Percentiles rank a stretch among this genome's conserved stretches.
Evolutionary conservation across 37 sponge, comb jelly and placozoan genomes (phyloP).

Genomic region (Oscarella lobularis): DNA sequence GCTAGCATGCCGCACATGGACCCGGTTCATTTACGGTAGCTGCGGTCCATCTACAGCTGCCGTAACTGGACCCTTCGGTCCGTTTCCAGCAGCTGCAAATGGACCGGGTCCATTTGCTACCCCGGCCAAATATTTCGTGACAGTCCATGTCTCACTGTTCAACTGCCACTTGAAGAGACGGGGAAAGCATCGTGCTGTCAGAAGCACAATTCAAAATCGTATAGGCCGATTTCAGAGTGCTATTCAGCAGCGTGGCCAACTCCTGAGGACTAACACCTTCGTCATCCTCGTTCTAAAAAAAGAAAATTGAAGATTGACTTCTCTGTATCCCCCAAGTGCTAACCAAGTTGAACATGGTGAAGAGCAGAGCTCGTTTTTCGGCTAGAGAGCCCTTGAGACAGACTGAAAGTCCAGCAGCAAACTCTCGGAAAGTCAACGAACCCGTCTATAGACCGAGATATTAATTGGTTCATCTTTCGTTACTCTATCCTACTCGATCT

Average conservation of each 20-base stretch:
- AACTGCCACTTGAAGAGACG: no score
- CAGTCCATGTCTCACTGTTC: no score
- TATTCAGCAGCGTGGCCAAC: constrained; percentile 39
- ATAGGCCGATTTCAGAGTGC: constrained; percentile 10
- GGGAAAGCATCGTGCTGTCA: no score
- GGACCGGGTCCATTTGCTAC: no score
- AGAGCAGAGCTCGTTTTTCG: constrained; percentile 60
- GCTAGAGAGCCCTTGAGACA: constrained; percentile 61
- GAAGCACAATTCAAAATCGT: not conserved
- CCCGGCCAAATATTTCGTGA: no score
- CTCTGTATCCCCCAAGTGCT: not conserved
- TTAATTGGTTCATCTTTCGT: not conserved
- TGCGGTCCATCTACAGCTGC: no score
- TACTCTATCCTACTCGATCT: constrained; percentile 36
- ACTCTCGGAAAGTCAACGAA: constrained; percentile 67
- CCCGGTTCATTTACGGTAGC: no score
- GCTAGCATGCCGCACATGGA: no score
- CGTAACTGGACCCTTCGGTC: no score
- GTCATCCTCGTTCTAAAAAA: constrained; percentile 22
- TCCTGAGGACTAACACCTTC: constrained; percentile 62
- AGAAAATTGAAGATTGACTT: not conserved
- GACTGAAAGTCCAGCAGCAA: constrained; percentile 68
- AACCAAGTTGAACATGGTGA: constrained; percentile 64
- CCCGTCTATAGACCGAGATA: constrained; percentile 37
- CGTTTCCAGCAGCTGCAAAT: no score